These are phyloP conservation scores for Catostomus latipinnis DNA, from an alignment of 2,797 vertebrate genomes.

Conservation along the genomic window DNA sequence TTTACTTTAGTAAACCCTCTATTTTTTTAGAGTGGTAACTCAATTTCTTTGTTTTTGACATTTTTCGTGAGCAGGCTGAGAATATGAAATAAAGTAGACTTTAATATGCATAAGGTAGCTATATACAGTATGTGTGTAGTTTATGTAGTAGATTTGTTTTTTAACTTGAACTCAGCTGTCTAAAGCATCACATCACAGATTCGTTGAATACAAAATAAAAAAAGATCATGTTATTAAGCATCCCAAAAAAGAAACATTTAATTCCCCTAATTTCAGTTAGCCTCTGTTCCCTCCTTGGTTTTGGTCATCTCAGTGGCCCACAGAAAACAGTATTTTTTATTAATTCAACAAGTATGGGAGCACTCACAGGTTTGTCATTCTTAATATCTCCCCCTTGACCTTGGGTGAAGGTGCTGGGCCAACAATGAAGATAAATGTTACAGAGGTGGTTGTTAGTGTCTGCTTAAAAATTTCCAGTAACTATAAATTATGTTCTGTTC, in stretches of 20 bases:
- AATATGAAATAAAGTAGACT: conserved; percentile 60
- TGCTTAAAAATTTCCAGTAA: conserved; percentile 30
- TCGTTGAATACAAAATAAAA: too few species aligned
- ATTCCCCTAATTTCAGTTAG: not conserved
- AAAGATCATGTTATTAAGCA: too few species aligned
- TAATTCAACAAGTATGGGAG: not conserved
- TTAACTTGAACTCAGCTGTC: not conserved
- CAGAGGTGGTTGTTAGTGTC: conserved; percentile 13
- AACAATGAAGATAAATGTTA: conserved; percentile 52
- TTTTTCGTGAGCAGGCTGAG: conserved; percentile 46
- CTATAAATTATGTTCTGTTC: conserved; percentile 41
- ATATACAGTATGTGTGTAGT: not conserved
- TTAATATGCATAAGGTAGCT: conserved; percentile 10
- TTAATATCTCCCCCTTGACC: conserved; percentile 54
- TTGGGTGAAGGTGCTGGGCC: conserved; percentile 57
- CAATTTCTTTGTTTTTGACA: conserved; percentile 62
- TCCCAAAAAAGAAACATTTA: not conserved
- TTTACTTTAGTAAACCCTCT: conserved; percentile 35
- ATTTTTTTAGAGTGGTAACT: conserved; percentile 59
- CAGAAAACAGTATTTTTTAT: conserved; percentile 1
- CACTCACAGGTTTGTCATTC: conserved; percentile 51
- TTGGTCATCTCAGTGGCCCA: not conserved
- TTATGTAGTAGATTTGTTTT: not conserved
- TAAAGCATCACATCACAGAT: not conserved
- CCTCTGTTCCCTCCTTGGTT: not conserved